Base-by-base conservation (phyloP, 2,888 invertebrate genomes). In the Julus scanicus region DNA sequence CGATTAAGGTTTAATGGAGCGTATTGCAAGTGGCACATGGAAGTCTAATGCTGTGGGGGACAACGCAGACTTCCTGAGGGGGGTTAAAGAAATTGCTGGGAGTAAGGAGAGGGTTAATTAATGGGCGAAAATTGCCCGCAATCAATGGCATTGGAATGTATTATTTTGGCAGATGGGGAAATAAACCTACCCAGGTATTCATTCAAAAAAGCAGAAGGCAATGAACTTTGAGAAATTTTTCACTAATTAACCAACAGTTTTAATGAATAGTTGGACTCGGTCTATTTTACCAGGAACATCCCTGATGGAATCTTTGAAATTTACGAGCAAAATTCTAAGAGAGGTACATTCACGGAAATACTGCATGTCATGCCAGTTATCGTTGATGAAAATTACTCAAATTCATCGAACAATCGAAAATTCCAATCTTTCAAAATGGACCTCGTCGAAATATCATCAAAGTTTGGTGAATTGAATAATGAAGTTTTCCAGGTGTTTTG, bases 91-190 rank as follows among this genome's bases (percentile, higher is more conserved):
- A 63, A 63, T 63, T 71, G 29, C 5, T 9, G 8, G 29, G 29
- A 9, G 29, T 71, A 6, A 29, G 29, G 71, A 29, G 71, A 29
- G 29, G 71, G 29, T 71, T 29, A 71, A 71, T 71, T 20, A 29
- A 71, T 71, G 71, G 20, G n/a, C 71, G 20, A 29, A 63, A 63
- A 63, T 17, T n/a, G n/a, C n/a, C n/a, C 63, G 63, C 63, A 63
- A 63, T 63, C 63, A 63, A 63, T 63, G 57, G 63, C 63, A 20
- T 71, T 29, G 71, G 5, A 29, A 20, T 71, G 71, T 29, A 71
- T 29, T 20, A 71, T 71, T 63, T 63, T 71, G 29, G 20, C 71
- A 6, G 20, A 29, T 48, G 29, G 8, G 71, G 71, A 29, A 71
- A 9, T 4, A 57, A 15, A 15, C 4, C 4, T 15, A 15, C 15